These are phyloP conservation scores for Pitangus sulphuratus DNA, from an alignment of 2,797 vertebrate genomes.

Conservation along the genomic window DNA sequence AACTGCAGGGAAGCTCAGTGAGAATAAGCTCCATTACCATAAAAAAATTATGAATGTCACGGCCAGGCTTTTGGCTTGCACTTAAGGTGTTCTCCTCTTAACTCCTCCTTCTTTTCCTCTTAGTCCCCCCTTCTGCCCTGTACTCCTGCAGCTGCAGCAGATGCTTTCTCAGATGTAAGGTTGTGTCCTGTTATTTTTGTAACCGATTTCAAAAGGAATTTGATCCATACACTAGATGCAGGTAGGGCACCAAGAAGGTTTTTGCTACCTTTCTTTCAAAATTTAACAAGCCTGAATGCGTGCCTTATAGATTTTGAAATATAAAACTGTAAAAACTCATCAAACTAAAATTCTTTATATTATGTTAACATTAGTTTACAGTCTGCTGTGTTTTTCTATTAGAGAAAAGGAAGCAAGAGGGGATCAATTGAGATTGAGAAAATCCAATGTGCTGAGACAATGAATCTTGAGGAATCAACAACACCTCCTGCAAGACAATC, in stretches of 20 bases:
- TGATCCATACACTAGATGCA: not conserved
- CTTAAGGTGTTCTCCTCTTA: not conserved
- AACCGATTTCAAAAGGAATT: not conserved
- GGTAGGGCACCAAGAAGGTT: not conserved
- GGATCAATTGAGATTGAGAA: constrained; percentile 63
- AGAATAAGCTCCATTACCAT: not conserved
- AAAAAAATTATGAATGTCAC: not conserved
- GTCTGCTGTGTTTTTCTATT: not conserved
- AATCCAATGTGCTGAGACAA: constrained; percentile 68
- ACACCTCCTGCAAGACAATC: constrained; percentile 59
- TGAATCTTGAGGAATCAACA: constrained; percentile 65
- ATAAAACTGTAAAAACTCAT: not conserved
- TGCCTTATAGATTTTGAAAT: not conserved
- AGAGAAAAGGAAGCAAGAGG: constrained; percentile 72
- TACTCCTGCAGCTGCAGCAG: not conserved
- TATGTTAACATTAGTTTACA: not conserved
- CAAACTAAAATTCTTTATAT: not conserved
- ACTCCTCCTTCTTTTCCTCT: not conserved
- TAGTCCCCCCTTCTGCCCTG: not conserved
- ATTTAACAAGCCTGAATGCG: not conserved
- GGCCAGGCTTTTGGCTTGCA: not conserved
- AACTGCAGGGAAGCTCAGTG: not conserved
- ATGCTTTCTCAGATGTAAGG: not conserved
- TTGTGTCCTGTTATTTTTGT: not conserved
- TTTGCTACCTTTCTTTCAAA: not conserved